phyloP scores from a whole-genome alignment of 1,140 invertebrate genomes.

The Octopus bimaculoides region DNA sequence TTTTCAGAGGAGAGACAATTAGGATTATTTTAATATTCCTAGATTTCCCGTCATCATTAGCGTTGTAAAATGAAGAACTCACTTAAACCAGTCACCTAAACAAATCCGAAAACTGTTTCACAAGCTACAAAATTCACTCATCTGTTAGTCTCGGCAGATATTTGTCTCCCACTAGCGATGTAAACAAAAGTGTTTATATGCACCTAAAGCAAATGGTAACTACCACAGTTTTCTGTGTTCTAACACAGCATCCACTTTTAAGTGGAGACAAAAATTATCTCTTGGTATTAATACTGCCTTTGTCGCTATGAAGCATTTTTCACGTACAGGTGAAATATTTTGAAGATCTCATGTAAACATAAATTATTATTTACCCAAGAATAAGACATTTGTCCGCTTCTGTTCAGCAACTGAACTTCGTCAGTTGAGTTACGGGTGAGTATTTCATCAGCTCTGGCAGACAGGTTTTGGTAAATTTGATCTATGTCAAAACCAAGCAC shows the following conservation, averaged over 20 bases:
- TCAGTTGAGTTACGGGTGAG: background rate
- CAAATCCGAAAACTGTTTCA: too few species aligned
- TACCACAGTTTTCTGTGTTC: background rate
- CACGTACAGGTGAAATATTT: background rate
- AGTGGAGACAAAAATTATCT: background rate
- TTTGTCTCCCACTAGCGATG: background rate
- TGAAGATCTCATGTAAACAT: background rate
- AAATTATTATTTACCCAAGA: slow-evolving; percentile 1
- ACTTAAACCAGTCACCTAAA: too few species aligned
- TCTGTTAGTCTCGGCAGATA: too few species aligned
- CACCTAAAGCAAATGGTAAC: background rate
- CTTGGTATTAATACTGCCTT: background rate
- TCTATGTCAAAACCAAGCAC: background rate
- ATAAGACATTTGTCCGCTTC: background rate
- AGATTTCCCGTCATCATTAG: too few species aligned
- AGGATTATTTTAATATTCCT: too few species aligned
- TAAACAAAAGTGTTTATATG: background rate
- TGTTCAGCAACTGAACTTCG: background rate
- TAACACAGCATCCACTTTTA: background rate
- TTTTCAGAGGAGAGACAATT: too few species aligned
- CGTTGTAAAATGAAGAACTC: too few species aligned
- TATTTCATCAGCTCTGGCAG: background rate
- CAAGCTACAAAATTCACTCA: too few species aligned
- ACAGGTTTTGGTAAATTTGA: background rate
- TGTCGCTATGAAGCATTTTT: background rate